Conservation (phyloP, 2,797 vertebrate genomes). For the Artibeus lituratus region DNA sequence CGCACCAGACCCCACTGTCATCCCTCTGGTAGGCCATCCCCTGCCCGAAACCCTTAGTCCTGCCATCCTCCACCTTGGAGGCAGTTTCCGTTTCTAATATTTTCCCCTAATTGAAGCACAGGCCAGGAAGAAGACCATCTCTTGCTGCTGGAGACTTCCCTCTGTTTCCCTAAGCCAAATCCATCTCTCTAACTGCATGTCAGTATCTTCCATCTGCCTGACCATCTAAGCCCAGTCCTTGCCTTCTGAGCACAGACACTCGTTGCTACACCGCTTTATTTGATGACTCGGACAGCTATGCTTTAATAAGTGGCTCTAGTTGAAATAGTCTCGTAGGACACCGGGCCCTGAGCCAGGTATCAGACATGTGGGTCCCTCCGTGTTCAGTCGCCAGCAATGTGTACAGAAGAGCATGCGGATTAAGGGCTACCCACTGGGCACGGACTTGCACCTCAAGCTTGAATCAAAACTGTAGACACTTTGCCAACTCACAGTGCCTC, state of each 20-base stretch:
- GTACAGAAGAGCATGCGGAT: background rate
- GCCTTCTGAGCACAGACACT: background rate
- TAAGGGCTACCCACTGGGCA: background rate
- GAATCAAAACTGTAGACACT: background rate
- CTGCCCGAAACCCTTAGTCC: background rate
- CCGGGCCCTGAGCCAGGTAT: background rate
- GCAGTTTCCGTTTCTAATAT: background rate
- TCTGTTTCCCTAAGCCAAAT: slow-evolving; percentile 8
- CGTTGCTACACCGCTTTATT: background rate
- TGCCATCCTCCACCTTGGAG: background rate
- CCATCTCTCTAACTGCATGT: background rate
- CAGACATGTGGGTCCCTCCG: background rate
- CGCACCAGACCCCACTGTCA: background rate
- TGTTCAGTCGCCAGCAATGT: background rate
- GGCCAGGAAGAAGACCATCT: background rate
- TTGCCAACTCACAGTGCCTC: background rate
- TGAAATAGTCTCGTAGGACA: background rate
- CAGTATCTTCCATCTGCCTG: background rate
- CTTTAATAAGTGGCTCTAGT: background rate
- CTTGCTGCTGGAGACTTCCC: background rate
- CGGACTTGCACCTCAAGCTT: background rate
- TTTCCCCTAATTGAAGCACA: background rate
- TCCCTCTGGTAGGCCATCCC: background rate
- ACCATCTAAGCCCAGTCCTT: background rate
- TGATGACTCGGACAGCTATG: background rate